Evolutionary conservation across 1,140 invertebrate genomes (phyloP).

Genomic region (Macrosteles quadrilineatus): DNA sequence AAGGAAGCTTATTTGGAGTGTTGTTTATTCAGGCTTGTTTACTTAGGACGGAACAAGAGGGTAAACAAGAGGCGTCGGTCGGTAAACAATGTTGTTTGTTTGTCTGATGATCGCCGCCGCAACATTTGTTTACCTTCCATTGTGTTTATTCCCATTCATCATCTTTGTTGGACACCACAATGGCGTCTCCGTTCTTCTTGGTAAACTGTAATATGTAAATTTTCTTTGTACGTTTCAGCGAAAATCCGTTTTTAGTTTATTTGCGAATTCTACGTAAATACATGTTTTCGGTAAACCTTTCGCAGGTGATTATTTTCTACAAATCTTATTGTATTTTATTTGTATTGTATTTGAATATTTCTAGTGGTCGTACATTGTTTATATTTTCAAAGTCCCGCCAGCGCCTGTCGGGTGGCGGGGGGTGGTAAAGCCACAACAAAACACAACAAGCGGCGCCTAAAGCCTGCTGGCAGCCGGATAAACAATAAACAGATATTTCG

Average conservation of each 20-base stretch:
- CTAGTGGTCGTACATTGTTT: too few relatives aligned
- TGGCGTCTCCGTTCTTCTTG: too few relatives aligned
- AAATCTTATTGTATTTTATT: too few relatives aligned
- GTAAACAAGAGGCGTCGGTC: conserved; percentile 12
- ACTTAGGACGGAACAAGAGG: conserved; percentile 17
- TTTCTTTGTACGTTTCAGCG: too few relatives aligned
- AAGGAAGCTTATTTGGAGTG: conserved; percentile 23
- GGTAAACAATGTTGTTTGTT: conserved; percentile 21
- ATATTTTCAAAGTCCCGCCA: too few relatives aligned
- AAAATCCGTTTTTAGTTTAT: too few relatives aligned
- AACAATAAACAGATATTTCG: conserved; percentile 34
- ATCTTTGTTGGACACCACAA: neutral
- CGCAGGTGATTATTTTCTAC: too few relatives aligned
- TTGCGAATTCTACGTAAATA: too few relatives aligned
- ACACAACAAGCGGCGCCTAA: conserved; percentile 7
- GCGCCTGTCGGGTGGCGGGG: neutral
- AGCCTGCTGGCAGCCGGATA: conserved; percentile 28
- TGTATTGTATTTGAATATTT: too few relatives aligned
- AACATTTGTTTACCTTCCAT: conserved; percentile 2
- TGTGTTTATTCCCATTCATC: conserved; percentile 8
- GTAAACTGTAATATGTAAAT: too few relatives aligned
- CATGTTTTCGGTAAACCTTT: too few relatives aligned
- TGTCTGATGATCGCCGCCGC: neutral
- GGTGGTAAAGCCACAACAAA: conserved; percentile 12
- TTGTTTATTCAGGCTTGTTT: conserved; percentile 25